phyloP scores from a whole-genome alignment of 2,797 vertebrate genomes.

The Enteromius viviparus region DNA sequence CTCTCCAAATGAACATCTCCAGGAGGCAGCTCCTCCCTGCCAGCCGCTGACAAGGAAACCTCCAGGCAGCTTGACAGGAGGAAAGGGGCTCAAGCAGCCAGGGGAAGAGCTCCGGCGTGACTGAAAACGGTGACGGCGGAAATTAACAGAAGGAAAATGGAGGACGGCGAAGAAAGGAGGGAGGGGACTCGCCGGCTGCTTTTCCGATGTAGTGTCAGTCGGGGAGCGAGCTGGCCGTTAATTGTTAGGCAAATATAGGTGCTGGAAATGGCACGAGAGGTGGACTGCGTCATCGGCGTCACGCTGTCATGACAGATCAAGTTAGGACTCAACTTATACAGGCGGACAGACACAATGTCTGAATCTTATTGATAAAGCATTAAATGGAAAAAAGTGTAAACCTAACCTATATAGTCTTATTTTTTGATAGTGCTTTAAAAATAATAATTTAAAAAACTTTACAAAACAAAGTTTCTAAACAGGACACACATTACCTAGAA shows the following conservation, averaged over 20 bases:
- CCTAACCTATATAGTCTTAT: background rate
- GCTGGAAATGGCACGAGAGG: conserved; percentile 59
- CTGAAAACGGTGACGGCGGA: conserved; percentile 89
- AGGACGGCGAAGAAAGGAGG: conserved; percentile 1
- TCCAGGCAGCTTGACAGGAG: conserved; percentile 97
- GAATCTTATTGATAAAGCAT: background rate
- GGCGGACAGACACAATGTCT: background rate
- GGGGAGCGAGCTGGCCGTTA: conserved; percentile 80
- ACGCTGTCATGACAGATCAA: conserved; percentile 81
- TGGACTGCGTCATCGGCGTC: conserved; percentile 68
- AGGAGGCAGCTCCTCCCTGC: conserved; percentile 84
- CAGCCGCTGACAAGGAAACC: conserved; percentile 93
- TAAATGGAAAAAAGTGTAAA: background rate
- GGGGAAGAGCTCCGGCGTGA: conserved; percentile 84
- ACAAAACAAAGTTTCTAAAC: background rate
- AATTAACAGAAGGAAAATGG: conserved; percentile 77
- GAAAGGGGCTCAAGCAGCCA: conserved; percentile 91
- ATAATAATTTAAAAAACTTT: background rate
- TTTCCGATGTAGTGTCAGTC: conserved; percentile 87
- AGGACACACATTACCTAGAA: background rate
- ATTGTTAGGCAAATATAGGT: conserved; percentile 87
- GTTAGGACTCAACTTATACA: conserved; percentile 86
- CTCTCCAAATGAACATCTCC: conserved; percentile 98
- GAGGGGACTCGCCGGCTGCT: conserved; percentile 70
- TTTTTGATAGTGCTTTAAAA: background rate